Evolutionary conservation across 2,797 vertebrate species (phyloP).

Genomic region (Toxotes lorentzi): DNA sequence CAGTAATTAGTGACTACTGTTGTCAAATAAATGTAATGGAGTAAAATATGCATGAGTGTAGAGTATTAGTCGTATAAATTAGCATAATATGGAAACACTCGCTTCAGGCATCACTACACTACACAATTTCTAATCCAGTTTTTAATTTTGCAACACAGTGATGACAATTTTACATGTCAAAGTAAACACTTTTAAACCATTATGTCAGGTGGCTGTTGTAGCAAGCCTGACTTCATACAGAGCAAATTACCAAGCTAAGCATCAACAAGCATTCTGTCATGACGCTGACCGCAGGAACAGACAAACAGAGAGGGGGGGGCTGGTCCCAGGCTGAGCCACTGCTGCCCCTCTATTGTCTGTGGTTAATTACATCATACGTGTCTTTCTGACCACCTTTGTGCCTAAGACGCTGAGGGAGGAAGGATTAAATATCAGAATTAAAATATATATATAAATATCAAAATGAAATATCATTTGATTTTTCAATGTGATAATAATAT

Average conservation of each 20-base stretch:
- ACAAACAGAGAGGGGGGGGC: not conserved
- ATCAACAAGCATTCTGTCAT: not conserved
- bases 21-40: not conserved
- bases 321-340: not conserved
- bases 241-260: not conserved
- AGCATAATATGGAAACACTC: no score
- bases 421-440: not conserved
- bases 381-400: not conserved
- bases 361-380: constrained; percentile 37
- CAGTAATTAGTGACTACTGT: not conserved
- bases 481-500: not conserved
- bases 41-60: not conserved
- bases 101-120: not conserved
- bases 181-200: not conserved
- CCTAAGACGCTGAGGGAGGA: constrained; percentile 48
- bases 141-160: not conserved
- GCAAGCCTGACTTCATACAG: not conserved
- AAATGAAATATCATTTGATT: not conserved
- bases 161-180: not conserved
- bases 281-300: not conserved
- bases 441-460: not conserved
- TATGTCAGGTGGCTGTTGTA: not conserved
- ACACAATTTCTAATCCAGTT: not conserved
- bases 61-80: no score
- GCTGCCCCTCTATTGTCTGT: constrained; percentile 8